A percentile compares a stretch with the other conserved stretches of the same genome.
Conservation (phyloP, 1,140 invertebrate species). For the Nylanderia fulva region DNA sequence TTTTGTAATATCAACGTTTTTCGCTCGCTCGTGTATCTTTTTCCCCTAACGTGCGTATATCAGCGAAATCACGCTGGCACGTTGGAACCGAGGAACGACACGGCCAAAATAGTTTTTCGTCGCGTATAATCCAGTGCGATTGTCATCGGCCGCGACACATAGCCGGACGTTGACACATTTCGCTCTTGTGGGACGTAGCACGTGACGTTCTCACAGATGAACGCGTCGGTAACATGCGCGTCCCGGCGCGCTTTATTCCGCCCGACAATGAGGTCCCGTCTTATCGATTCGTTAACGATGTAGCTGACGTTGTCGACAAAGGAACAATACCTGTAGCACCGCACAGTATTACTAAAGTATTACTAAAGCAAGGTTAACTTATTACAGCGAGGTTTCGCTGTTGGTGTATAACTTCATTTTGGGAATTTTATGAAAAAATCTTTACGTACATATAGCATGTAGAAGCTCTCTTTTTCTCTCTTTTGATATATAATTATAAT, state of each 20-base stretch:
- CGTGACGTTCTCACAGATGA: constrained; percentile 80
- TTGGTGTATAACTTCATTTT: not conserved
- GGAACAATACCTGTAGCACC: constrained; percentile 72
- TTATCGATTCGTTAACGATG: constrained; percentile 83
- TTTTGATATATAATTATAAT: not conserved
- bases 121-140: constrained; percentile 77
- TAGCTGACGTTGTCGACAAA: constrained; percentile 78
- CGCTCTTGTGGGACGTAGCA: constrained; percentile 70
- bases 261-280: constrained; percentile 81
- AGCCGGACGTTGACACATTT: constrained; percentile 80
- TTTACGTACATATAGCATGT: not conserved
- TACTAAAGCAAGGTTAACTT: constrained; percentile 28
- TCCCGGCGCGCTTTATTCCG: constrained; percentile 72
- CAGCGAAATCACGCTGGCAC: constrained; percentile 53
- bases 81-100: constrained; percentile 50
- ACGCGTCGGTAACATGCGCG: constrained; percentile 80
- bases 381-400: not conserved
- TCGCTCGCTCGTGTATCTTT: not conserved
- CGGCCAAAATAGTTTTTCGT: constrained; percentile 72
- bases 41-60: constrained; percentile 21
- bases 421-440: constrained; percentile 35
- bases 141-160: constrained; percentile 67
- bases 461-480: not conserved
- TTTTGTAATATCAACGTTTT: constrained; percentile 57
- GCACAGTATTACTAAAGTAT: constrained; percentile 23